Evolutionary conservation across 1,140 invertebrate genomes (phyloP), one percentile per base, ranked within the genome.

Genomic region (Sycobia sp.): DNA sequence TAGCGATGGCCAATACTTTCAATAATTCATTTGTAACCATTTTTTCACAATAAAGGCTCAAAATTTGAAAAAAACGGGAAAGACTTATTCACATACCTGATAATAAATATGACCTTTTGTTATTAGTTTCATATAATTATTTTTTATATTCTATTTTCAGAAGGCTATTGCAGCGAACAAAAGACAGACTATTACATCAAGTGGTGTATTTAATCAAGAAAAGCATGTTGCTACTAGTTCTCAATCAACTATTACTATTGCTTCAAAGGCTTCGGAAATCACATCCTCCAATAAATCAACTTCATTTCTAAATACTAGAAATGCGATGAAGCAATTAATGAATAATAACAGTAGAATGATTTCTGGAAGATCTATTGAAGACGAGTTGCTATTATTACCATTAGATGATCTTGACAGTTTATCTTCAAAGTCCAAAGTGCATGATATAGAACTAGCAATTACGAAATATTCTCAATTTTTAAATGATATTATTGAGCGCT

Each of bases 321-420:
- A 65, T 29, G 79, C 82, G 77, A 86, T 88, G 69, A 88, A 85
- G 75, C 87, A 89, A 67, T 64, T 88, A 68, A 83, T 89, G 73
- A 90, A 43, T 14, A 90, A 51, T 23, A 87, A 86, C 27, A 82
- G 82, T 22, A 83, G 84, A 25, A 46, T n/a, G 69, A 29, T 43
- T 5, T 27, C 55, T 4, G 34, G 13, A 18, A 53, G 46, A 5
- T 78, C 82, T 9, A 84, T 84, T 18, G 88, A 89, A 54, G 86
- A 89, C 43, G 84, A 87, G 54, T 78, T 89, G 3, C 77, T 88
- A 3, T 84, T 85, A 38, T 76, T 89, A 43, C 85, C 86, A 20
- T 87, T 94, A 71, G 91, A 94, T 64, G 93, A 95, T 78, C 82
- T 95, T 32, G 90, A 93, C 60, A 86, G 86, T 7, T 79, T 95